These are phyloP conservation scores for Hyperoodon ampullatus DNA, from an alignment of 2,113 vertebrate genomes.

Conservation along the genomic window DNA sequence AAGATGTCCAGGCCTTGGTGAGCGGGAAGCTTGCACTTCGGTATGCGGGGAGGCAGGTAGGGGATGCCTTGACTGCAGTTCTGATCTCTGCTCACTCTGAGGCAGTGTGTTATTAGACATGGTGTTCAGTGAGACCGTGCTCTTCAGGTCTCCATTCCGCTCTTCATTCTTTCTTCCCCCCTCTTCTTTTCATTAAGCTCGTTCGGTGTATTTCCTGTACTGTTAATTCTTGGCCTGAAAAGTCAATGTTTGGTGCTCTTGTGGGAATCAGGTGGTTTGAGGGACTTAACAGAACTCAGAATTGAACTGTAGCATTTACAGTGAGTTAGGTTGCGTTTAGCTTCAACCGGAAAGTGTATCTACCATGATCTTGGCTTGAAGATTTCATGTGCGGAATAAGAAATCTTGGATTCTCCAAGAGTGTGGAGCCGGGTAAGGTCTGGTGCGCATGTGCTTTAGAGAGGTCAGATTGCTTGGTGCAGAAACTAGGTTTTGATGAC, in stretches of 20 bases:
- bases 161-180: background rate
- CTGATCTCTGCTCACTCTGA: background rate
- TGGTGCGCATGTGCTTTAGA: background rate
- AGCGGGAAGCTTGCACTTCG: constrained; percentile 97
- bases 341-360: constrained; percentile 32
- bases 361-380: background rate
- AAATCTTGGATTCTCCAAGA: background rate
- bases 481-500: constrained; percentile 21
- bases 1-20: constrained; percentile 97
- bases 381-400: background rate
- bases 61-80: background rate
- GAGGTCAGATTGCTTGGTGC: background rate
- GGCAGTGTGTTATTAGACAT: background rate
- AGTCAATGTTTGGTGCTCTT: constrained; percentile 1
- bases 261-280: background rate
- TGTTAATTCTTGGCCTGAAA: constrained; percentile 31
- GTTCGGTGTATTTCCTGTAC: background rate
- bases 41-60: constrained; percentile 95
- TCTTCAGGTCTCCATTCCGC: background rate
- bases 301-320: background rate
- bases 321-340: background rate
- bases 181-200: background rate
- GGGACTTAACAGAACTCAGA: background rate
- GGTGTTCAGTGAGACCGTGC: background rate
- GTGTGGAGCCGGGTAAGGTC: background rate